Conservation (phyloP, 1,140 invertebrate species). For the Vanessa atalanta region DNA sequence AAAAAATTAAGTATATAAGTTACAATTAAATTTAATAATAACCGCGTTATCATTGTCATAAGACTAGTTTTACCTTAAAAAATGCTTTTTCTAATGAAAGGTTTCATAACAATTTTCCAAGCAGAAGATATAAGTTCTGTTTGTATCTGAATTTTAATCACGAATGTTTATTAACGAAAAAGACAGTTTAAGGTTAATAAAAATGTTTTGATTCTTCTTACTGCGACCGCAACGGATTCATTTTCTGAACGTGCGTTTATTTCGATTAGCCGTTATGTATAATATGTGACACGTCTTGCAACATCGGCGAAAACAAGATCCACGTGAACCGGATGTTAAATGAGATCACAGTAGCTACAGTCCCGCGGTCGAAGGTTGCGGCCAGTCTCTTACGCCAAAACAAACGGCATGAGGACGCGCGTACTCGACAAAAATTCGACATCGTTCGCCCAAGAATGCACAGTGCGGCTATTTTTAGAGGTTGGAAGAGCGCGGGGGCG, state of each 20-base stretch:
- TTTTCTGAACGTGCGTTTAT: background rate
- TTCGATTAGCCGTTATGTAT: slow-evolving; percentile 4
- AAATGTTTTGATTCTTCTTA: background rate
- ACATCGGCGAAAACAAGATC: slow-evolving; percentile 33
- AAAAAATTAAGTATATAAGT: too few relatives aligned
- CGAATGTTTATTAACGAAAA: background rate
- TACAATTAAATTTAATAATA: too few relatives aligned
- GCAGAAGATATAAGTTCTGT: too few relatives aligned
- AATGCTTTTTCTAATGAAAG: too few relatives aligned
- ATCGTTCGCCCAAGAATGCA: slow-evolving; percentile 80
- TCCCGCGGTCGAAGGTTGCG: slow-evolving; percentile 56
- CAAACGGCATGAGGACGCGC: slow-evolving; percentile 76
- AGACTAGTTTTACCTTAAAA: too few relatives aligned
- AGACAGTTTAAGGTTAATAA: background rate
- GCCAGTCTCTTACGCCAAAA: slow-evolving; percentile 66
- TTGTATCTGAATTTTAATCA: background rate
- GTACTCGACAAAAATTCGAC: slow-evolving; percentile 80
- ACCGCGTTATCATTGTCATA: too few relatives aligned
- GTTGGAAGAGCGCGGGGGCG: slow-evolving; percentile 74
- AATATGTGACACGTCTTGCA: slow-evolving; percentile 12
- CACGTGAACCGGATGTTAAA: slow-evolving; percentile 38
- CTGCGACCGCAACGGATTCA: background rate
- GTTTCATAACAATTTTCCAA: too few relatives aligned
- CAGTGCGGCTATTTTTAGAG: slow-evolving; percentile 77
- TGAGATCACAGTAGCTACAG: slow-evolving; percentile 39